Percentiles rank a stretch among this genome's conserved stretches.
Conservation (phyloP, 2,113 vertebrate genomes). For the Epinephelus fuscoguttatus region DNA sequence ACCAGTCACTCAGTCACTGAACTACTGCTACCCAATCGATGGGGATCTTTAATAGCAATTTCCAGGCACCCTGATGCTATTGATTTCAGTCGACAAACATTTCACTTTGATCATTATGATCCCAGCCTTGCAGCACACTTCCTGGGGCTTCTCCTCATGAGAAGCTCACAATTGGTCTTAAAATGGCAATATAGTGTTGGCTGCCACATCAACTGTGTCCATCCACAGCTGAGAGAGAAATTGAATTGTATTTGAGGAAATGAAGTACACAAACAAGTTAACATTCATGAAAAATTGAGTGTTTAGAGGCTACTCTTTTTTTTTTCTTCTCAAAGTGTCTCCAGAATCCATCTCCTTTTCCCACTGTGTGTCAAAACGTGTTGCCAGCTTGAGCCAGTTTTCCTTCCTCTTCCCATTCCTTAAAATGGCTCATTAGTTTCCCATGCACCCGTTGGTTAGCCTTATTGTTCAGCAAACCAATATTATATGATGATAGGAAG, state of each 20-base stretch:
- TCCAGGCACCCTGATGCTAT: conserved; percentile 79
- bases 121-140: conserved; percentile 71
- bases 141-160: conserved; percentile 69
- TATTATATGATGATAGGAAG: conserved; percentile 55
- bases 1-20: conserved; percentile 65
- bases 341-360: conserved; percentile 10
- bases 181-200: conserved; percentile 64
- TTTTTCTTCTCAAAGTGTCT: not conserved
- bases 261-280: conserved; percentile 62
- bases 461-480: conserved; percentile 66
- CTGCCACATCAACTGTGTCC: conserved; percentile 48
- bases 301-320: conserved; percentile 20
- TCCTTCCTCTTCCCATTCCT: conserved; percentile 7
- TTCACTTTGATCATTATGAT: conserved; percentile 84
- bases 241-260: conserved; percentile 56
- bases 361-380: conserved; percentile 34
- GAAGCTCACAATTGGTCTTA: conserved; percentile 66
- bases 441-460: conserved; percentile 49
- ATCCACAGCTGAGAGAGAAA: conserved; percentile 41
- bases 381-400: conserved; percentile 48
- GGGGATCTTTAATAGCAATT: conserved; percentile 82
- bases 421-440: conserved; percentile 69
- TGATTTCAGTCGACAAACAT: conserved; percentile 82
- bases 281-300: conserved; percentile 26
- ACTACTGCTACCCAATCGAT: conserved; percentile 73